Conservation (phyloP, 2,113 vertebrate genomes). For the Cheirogaleus medius region DNA sequence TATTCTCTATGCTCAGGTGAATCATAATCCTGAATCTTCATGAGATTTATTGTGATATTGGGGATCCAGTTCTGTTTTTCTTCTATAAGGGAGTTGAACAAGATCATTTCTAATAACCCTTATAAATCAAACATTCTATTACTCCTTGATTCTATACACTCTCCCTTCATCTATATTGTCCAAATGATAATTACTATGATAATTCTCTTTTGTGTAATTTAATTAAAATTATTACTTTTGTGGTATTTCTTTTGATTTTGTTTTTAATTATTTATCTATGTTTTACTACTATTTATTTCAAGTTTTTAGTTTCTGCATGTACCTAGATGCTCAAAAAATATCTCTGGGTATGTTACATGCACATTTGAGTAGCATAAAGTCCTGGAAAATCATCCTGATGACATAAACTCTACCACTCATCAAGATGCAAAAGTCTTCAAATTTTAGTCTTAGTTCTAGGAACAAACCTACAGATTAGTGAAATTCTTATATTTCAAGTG, state of each 20-base stretch:
- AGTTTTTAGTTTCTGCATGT: background rate
- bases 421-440: background rate
- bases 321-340: background rate
- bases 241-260: background rate
- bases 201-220: background rate
- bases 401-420: background rate
- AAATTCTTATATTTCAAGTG: background rate
- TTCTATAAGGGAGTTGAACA: background rate
- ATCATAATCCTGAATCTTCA: background rate
- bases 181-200: background rate
- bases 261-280: background rate
- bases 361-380: background rate
- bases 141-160: background rate
- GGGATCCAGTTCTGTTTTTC: background rate
- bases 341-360: background rate
- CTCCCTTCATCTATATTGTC: background rate
- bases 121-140: background rate
- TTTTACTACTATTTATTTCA: background rate
- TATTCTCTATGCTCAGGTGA: background rate
- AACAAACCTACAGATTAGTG: background rate
- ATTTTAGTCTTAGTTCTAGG: background rate
- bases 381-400: background rate
- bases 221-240: background rate
- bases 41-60: background rate
- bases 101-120: background rate